phyloP scores from a whole-genome alignment of 2,888 invertebrate species.

The Watsonalla cultraria region DNA sequence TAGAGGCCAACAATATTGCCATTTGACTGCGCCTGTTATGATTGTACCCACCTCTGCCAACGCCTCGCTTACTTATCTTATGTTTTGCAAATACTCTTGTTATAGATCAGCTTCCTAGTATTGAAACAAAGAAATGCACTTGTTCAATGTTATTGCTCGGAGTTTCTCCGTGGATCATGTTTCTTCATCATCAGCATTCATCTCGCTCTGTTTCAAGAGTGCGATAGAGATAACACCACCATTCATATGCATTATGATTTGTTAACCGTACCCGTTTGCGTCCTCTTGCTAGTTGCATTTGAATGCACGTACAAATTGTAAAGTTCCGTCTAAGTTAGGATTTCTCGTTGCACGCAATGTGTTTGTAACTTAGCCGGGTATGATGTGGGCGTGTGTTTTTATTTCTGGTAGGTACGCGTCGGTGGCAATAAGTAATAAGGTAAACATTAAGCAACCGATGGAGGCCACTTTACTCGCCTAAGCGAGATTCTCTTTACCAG shows the following conservation, averaged over 20 bases:
- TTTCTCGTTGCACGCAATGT: conserved; percentile 28
- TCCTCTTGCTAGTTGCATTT: conserved; percentile 37
- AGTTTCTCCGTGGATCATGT: conserved; percentile 23
- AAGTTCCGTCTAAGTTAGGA: conserved; percentile 26
- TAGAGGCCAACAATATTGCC: neutral
- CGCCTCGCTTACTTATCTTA: too few relatives aligned
- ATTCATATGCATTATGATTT: conserved; percentile 47
- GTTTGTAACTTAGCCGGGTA: conserved; percentile 35
- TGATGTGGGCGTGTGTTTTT: conserved; percentile 59
- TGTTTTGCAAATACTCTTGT: neutral
- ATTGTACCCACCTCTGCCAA: neutral
- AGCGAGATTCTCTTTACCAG: conserved; percentile 30
- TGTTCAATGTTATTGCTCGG: conserved; percentile 23
- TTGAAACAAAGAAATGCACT: conserved; percentile 25
- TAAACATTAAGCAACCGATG: conserved; percentile 63
- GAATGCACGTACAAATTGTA: conserved; percentile 43
- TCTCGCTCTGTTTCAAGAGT: conserved; percentile 11
- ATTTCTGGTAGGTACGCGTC: conserved; percentile 53
- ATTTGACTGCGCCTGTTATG: neutral
- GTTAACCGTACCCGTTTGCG: conserved; percentile 37
- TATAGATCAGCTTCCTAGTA: conserved; percentile 9
- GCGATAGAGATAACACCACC: conserved; percentile 29
- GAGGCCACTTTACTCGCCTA: conserved; percentile 48
- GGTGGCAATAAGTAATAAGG: conserved; percentile 66
- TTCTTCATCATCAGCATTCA: conserved; percentile 18